These are phyloP conservation scores for Hydractinia symbiolongicarpus DNA, from an alignment of 30 jellyfish, hydroid and myxozoan species.

Conservation along the genomic window DNA sequence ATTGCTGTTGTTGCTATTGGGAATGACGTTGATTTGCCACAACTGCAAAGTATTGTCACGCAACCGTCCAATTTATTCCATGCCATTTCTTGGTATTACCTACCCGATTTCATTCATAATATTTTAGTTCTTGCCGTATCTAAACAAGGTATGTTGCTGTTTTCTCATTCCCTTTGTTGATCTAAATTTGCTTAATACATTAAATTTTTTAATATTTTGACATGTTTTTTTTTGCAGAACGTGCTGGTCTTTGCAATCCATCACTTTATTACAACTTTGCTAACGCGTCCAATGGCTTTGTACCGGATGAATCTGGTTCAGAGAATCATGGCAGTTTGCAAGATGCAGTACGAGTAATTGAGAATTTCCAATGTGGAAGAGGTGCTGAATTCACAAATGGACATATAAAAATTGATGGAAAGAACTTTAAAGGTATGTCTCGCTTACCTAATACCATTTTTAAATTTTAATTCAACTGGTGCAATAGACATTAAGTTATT, in stretches of 20 bases:
- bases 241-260: slow-evolving; percentile 75
- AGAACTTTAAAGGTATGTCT: slow-evolving; percentile 41
- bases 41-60: not conserved
- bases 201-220: not conserved
- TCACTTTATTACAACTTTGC: slow-evolving; percentile 76
- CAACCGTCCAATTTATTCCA: slow-evolving; percentile 12
- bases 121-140: slow-evolving; percentile 25
- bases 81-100: not conserved
- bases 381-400: slow-evolving; percentile 72
- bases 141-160: not conserved
- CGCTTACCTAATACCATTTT: too few species aligned
- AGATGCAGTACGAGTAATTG: slow-evolving; percentile 53
- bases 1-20: slow-evolving; percentile 40
- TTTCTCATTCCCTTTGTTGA: not conserved
- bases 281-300: slow-evolving; percentile 45
- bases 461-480: not conserved
- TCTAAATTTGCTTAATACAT: not conserved
- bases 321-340: slow-evolving; percentile 59
- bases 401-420: slow-evolving; percentile 55
- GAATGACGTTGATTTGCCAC: not conserved
- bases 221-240: slow-evolving; percentile 4
- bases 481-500: not conserved
- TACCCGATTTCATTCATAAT: slow-evolving; percentile 29
- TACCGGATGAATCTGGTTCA: slow-evolving; percentile 61
- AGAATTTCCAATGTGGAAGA: slow-evolving; percentile 59